Conservation (phyloP, 2,888 invertebrate genomes). For the Operophtera brumata region DNA sequence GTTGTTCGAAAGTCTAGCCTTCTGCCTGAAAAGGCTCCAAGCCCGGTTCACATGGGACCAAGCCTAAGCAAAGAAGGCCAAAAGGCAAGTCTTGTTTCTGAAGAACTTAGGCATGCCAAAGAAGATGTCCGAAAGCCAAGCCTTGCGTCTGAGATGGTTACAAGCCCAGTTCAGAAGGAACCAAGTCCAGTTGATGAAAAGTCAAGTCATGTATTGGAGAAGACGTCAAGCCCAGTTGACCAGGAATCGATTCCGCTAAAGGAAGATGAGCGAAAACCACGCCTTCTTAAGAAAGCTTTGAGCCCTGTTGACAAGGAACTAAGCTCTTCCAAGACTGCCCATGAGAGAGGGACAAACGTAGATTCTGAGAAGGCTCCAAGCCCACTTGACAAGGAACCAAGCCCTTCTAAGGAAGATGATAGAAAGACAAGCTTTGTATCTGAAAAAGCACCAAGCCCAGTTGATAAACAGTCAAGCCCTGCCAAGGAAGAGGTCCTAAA, state of each 20-base stretch:
- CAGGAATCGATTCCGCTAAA: constrained; percentile 10
- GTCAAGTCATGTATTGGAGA: constrained; percentile 9
- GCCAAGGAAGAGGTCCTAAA: background rate
- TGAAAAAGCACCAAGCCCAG: constrained; percentile 17
- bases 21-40: constrained; percentile 1
- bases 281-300: constrained; percentile 14
- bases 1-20: constrained; percentile 14
- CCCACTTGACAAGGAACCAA: constrained; percentile 10
- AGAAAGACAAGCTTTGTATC: constrained; percentile 12
- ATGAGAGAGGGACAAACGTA: background rate
- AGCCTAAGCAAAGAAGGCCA: constrained; percentile 8
- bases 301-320: constrained; percentile 3
- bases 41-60: constrained; percentile 8
- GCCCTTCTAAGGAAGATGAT: constrained; percentile 13
- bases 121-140: background rate
- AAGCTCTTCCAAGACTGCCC: background rate
- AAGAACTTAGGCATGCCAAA: background rate
- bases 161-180: constrained; percentile 12
- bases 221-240: constrained; percentile 11
- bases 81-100: background rate
- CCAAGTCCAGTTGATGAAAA: constrained; percentile 20
- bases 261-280: constrained; percentile 12
- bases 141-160: background rate
- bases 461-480: constrained; percentile 20
- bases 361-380: constrained; percentile 8